These are phyloP conservation scores for Acromyrmex echinatior DNA, from an alignment of 1,140 invertebrate species.

Conservation along the genomic window DNA sequence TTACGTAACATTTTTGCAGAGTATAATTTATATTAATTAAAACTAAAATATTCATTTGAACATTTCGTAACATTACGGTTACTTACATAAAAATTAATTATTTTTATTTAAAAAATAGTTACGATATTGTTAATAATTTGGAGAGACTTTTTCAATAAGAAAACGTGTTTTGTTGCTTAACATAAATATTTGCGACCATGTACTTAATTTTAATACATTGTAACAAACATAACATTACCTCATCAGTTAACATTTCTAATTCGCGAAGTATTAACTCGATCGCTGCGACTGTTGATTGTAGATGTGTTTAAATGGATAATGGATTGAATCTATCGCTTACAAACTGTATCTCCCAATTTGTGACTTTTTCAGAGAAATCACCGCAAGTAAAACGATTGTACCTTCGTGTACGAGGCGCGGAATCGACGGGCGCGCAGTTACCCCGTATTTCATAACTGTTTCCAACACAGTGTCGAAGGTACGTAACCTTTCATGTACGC, in stretches of 20 bases:
- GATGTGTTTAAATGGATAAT: background rate
- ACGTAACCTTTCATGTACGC: conserved; percentile 81
- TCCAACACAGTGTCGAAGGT: conserved; percentile 58
- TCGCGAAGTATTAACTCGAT: too few relatives aligned
- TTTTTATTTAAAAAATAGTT: background rate
- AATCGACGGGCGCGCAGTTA: conserved; percentile 49
- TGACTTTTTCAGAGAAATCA: conserved; percentile 19
- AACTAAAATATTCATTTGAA: background rate
- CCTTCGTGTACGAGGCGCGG: conserved; percentile 27
- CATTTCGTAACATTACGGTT: background rate
- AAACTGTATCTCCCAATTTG: background rate
- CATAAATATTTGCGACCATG: background rate
- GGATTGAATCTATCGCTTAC: background rate
- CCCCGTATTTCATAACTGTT: conserved; percentile 79
- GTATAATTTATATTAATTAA: background rate
- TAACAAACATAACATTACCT: too few relatives aligned
- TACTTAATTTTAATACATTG: background rate
- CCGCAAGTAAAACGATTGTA: conserved; percentile 27
- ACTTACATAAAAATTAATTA: background rate
- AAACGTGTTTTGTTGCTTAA: background rate
- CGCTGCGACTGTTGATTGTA: background rate
- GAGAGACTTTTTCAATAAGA: background rate
- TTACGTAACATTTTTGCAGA: background rate
- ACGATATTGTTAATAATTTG: background rate
- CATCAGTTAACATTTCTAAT: too few relatives aligned